phyloP scores from a whole-genome alignment of 2,113 vertebrate species.

The Oceanodroma tethys region DNA sequence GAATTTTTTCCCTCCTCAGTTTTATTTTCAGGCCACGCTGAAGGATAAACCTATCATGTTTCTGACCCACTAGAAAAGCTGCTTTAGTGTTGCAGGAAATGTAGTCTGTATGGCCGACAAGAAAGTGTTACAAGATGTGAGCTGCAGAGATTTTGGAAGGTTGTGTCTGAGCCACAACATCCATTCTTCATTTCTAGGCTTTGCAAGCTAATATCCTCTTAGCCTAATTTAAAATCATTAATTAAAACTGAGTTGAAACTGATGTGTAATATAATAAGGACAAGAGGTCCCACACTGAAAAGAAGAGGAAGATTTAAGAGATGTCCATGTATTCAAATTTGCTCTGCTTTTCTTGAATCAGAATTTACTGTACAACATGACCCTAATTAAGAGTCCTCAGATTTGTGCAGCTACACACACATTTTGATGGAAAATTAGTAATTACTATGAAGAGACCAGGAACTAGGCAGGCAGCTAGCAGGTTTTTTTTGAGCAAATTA shows the following conservation, averaged over 20 bases:
- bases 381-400: neutral
- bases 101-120: conserved; percentile 62
- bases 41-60: conserved; percentile 62
- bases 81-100: conserved; percentile 56
- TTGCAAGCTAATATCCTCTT: conserved; percentile 77
- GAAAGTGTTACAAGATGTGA: conserved; percentile 66
- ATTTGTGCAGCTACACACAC: neutral
- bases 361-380: neutral
- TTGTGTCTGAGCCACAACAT: conserved; percentile 63
- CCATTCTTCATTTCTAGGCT: conserved; percentile 56
- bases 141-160: conserved; percentile 56
- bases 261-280: conserved; percentile 54
- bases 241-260: conserved; percentile 63
- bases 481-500: conserved; percentile 5
- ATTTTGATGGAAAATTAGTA: conserved; percentile 5
- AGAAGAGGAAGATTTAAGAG: neutral
- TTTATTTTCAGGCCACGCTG: neutral
- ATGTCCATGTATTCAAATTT: neutral
- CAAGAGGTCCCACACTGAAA: conserved; percentile 15
- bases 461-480: conserved; percentile 31
- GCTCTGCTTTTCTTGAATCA: neutral
- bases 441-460: neutral
- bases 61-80: conserved; percentile 64
- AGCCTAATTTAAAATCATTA: conserved; percentile 72
- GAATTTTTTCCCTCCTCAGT: neutral